Percentiles rank a stretch among this genome's conserved stretches.
phyloP scores from a whole-genome alignment of 2,797 vertebrate species.

The Taeniopygia guttata region DNA sequence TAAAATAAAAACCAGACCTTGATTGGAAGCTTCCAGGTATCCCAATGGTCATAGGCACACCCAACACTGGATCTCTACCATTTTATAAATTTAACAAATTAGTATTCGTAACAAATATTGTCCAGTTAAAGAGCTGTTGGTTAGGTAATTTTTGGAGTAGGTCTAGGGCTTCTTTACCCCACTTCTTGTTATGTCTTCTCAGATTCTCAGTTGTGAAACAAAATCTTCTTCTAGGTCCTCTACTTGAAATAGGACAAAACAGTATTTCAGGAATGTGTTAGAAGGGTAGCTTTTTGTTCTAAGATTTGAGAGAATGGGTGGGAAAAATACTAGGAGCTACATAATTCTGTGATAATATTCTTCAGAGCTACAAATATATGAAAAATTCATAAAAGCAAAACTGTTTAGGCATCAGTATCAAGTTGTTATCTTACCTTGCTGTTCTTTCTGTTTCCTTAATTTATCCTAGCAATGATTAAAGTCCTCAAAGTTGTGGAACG shows the following conservation, averaged over 20 bases:
- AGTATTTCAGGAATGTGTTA: neutral
- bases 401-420: neutral
- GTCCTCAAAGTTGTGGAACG: neutral
- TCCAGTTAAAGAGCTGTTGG: neutral
- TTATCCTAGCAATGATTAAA: neutral
- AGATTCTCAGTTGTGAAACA: neutral
- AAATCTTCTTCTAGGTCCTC: neutral
- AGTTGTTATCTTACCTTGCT: neutral
- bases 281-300: neutral
- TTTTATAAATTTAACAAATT: neutral
- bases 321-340: neutral
- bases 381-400: neutral
- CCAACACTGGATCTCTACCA: rapidly evolving
- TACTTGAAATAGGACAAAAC: neutral
- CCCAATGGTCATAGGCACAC: too few species aligned
- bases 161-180: neutral
- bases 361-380: rapidly evolving
- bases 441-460: neutral
- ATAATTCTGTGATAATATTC: neutral
- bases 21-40: neutral
- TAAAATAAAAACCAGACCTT: neutral
- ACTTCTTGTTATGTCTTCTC: neutral
- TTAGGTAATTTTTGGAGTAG: neutral
- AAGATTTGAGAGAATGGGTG: neutral
- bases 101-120: neutral